Conservation (phyloP, 2,888 invertebrate species). For the Smittia aterrima region DNA sequence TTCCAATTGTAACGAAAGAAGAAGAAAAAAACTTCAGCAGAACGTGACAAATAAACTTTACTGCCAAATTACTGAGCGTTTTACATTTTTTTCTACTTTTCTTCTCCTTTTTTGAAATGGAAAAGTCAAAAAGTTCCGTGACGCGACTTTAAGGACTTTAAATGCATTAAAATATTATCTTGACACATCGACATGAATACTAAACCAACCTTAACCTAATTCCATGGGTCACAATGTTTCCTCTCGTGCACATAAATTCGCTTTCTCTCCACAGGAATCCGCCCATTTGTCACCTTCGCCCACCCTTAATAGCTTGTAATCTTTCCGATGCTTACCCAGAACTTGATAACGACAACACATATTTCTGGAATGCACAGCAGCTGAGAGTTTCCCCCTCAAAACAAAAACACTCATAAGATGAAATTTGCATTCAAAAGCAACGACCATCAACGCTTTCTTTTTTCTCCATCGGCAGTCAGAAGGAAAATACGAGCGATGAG, state of each 20-base stretch:
- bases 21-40: background rate
- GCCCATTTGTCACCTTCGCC: background rate
- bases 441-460: slow-evolving; percentile 25
- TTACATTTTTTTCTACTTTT: background rate
- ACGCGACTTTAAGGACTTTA: background rate
- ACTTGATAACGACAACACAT: slow-evolving; percentile 3
- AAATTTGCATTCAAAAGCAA: slow-evolving; percentile 29
- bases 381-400: background rate
- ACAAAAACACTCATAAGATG: background rate
- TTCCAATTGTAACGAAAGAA: background rate
- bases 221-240: background rate
- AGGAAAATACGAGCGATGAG: background rate
- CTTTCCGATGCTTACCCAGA: background rate
- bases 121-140: background rate
- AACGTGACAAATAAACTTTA: slow-evolving; percentile 8
- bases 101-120: background rate
- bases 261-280: background rate
- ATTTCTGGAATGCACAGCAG: background rate
- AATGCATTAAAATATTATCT: background rate
- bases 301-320: slow-evolving; percentile 1
- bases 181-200: background rate
- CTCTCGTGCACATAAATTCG: background rate
- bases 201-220: background rate
- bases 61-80: slow-evolving; percentile 5
- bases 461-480: background rate